Evolutionary conservation across 2,888 invertebrate genomes (phyloP), one percentile per base, ranked within the genome.

Genomic region (Macropis europaea): DNA sequence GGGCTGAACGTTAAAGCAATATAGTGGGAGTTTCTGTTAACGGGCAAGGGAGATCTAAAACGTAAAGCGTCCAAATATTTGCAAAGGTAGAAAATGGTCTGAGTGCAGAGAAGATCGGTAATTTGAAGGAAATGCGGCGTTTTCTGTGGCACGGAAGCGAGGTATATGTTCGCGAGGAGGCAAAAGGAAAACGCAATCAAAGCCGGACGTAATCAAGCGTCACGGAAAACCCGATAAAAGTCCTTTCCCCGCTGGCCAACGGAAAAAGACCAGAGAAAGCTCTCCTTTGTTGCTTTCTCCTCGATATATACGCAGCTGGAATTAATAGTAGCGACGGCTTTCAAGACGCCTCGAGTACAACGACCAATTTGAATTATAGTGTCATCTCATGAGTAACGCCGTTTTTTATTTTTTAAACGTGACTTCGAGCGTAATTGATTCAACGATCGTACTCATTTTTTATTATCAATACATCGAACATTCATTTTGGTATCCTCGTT

Each of bases 161-260:
- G 19, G 34, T n/a, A 32, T 24, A 26, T 40, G 13, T 9, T n/a
- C 11, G n/a, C 11, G 17, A 42, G 15, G 9, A 22, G 17, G 28
- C 9, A 34, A 45, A 50, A 61, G 36, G 36, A 36, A 43, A 66
- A 61, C 13, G 50, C 30, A 61, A 62, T 70, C 38, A 30, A 57
- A 53, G 53, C 42, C 32, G 40, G 32, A 15, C 28, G 42, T 62
- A 70, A 76, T 76, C 62, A 59, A 53, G 45, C 47, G 26, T 38
- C 26, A 19, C 56, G 40, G 52, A 26, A 52, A 28, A 40, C 5
- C 45, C 32, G 32, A 36, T 43, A 53, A 63, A 47, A 36, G 15
- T 47, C 17, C 22, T 40, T 57, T n/a, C n/a, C 36, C 11, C 26
- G 13, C n/a, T 24, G 38, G 17, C 9, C 22, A 5, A 1, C n/a